Percentiles rank a stretch among this genome's conserved stretches.
These are phyloP conservation scores for Nettapus auritus DNA, from an alignment of 2,113 vertebrate species.

Conservation along the genomic window DNA sequence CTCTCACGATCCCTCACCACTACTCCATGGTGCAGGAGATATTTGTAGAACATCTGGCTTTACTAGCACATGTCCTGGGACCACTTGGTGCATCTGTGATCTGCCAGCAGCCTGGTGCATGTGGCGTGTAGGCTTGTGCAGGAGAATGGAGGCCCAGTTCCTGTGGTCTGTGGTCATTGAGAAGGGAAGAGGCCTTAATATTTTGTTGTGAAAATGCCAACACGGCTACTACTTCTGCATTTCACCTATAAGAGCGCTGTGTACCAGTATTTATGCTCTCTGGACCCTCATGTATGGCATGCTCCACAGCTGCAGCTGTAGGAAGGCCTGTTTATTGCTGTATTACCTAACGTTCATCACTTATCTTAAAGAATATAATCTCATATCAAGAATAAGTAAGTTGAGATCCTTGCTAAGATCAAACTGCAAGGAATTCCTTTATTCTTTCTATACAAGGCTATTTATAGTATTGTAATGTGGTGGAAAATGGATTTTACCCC, in stretches of 20 bases:
- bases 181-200: not conserved
- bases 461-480: not conserved
- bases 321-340: not conserved
- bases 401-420: not conserved
- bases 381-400: not conserved
- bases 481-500: not conserved
- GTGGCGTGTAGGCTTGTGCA: not conserved
- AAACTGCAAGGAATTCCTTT: not conserved
- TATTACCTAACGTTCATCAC: not conserved
- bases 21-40: not conserved
- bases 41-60: not conserved
- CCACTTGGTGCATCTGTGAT: not conserved
- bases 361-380: not conserved
- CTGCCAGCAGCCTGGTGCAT: not conserved
- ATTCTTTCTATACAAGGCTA: not conserved
- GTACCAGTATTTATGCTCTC: not conserved
- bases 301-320: not conserved
- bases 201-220: not conserved
- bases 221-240: not conserved
- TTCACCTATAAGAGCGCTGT: not conserved
- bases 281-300: not conserved
- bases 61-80: accelerated
- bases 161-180: not conserved
- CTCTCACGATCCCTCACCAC: not conserved
- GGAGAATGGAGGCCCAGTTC: not conserved